A percentile compares a stretch with the other conserved stretches of the same genome.
These are phyloP conservation scores for Lepus townsendii DNA, from an alignment of 2,797 vertebrate species.

Conservation along the genomic window DNA sequence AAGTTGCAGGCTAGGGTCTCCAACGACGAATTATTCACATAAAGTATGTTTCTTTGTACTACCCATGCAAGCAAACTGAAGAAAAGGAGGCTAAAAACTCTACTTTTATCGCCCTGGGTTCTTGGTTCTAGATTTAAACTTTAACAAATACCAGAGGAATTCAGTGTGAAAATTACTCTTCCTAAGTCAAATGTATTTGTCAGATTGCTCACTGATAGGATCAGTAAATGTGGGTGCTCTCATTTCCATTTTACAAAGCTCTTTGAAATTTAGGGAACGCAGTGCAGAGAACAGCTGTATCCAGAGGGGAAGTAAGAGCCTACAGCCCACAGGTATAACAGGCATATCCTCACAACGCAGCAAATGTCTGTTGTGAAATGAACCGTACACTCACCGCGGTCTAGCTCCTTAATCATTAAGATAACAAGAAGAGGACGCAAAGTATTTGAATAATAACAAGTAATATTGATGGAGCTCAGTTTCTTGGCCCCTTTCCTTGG, in stretches of 20 bases:
- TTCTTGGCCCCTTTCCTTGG: not conserved
- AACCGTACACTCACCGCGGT: not conserved
- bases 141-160: not conserved
- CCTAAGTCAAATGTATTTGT: not conserved
- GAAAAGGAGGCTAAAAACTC: not conserved
- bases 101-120: not conserved
- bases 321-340: not conserved
- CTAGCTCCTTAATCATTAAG: not conserved
- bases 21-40: not conserved
- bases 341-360: not conserved
- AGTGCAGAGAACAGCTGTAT: not conserved
- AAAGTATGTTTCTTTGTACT: not conserved
- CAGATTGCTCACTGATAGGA: not conserved
- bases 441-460: not conserved
- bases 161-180: not conserved
- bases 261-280: not conserved
- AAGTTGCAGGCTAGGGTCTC: not conserved
- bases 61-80: not conserved
- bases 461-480: not conserved
- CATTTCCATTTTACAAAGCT: conserved; percentile 1
- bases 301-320: not conserved
- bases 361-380: not conserved
- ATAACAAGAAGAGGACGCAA: not conserved
- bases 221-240: not conserved
- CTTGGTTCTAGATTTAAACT: conserved; percentile 6